Evolutionary conservation across 1,140 invertebrate genomes (phyloP).

Genomic region (Rhagoletis zephyria): DNA sequence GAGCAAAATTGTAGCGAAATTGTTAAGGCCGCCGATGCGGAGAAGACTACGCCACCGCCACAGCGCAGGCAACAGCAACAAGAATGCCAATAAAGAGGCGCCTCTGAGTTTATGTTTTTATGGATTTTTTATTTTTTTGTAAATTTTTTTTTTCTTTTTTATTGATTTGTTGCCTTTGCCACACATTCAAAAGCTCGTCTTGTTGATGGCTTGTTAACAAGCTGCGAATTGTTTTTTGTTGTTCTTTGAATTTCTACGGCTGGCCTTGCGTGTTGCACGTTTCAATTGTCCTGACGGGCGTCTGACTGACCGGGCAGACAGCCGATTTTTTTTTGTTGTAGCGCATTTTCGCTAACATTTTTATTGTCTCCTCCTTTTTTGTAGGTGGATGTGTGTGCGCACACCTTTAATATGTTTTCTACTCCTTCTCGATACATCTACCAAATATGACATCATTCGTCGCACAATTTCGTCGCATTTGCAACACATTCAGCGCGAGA

Average conservation of each 20-base stretch:
- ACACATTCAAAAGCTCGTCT: neutral
- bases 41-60: neutral
- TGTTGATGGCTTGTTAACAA: conserved; percentile 50
- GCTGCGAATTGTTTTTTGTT: conserved; percentile 19
- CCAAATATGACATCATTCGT: conserved; percentile 58
- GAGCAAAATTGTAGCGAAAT: neutral
- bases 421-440: neutral
- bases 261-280: conserved; percentile 46
- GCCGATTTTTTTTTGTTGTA: conserved; percentile 12
- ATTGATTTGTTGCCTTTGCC: conserved; percentile 1
- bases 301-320: neutral
- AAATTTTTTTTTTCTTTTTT: neutral
- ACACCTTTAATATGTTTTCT: neutral
- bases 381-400: neutral
- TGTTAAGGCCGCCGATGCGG: neutral
- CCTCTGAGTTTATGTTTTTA: conserved; percentile 17
- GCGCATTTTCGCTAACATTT: conserved; percentile 22
- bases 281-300: conserved; percentile 55
- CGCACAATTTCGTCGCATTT: conserved; percentile 54
- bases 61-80: neutral
- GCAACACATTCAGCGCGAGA: neutral
- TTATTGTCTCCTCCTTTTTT: conserved; percentile 12
- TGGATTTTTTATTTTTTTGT: neutral
- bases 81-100: conserved; percentile 49
- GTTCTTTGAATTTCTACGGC: neutral